Evolutionary conservation across 92 coral and sea anemone species (phyloP).

Genomic region (Porites rus): DNA sequence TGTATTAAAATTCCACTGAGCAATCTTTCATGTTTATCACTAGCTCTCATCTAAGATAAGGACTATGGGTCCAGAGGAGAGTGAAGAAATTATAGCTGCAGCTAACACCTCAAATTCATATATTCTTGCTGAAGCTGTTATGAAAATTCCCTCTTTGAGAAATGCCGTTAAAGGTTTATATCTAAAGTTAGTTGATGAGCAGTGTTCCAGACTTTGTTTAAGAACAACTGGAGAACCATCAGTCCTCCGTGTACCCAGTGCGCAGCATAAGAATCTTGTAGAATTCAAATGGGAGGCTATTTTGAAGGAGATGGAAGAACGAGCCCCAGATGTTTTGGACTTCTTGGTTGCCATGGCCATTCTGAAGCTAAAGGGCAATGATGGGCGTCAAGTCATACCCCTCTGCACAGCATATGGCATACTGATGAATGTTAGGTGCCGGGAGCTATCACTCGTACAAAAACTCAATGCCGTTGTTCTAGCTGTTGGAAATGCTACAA

Average conservation of each 20-base stretch:
- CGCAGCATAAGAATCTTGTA: slow-evolving; percentile 13
- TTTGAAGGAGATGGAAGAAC: slow-evolving; percentile 57
- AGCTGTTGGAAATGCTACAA: slow-evolving; percentile 62
- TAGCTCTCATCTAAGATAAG: neutral
- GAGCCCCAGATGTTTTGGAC: slow-evolving; percentile 73
- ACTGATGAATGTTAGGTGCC: slow-evolving; percentile 49
- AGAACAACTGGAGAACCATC: slow-evolving; percentile 43
- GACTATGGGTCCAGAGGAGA: slow-evolving; percentile 17
- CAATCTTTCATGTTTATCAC: too few species aligned
- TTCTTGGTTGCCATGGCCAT: slow-evolving; percentile 66
- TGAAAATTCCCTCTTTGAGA: slow-evolving; percentile 28
- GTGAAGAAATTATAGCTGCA: neutral
- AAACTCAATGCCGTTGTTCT: slow-evolving; percentile 55
- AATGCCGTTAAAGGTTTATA: slow-evolving; percentile 33
- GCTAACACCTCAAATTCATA: slow-evolving; percentile 16
- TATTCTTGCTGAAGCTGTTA: slow-evolving; percentile 35
- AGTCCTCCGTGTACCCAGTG: slow-evolving; percentile 25
- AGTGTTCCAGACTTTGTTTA: slow-evolving; percentile 46
- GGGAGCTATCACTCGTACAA: slow-evolving; percentile 60
- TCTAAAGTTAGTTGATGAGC: slow-evolving; percentile 24
- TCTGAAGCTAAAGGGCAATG: slow-evolving; percentile 36
- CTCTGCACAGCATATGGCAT: slow-evolving; percentile 42
- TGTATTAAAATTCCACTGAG: too few species aligned
- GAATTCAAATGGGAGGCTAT: slow-evolving; percentile 54
- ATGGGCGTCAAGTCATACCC: slow-evolving; percentile 26